phyloP scores from a whole-genome alignment of 2,797 vertebrate genomes.

The Moxostoma hubbsi region DNA sequence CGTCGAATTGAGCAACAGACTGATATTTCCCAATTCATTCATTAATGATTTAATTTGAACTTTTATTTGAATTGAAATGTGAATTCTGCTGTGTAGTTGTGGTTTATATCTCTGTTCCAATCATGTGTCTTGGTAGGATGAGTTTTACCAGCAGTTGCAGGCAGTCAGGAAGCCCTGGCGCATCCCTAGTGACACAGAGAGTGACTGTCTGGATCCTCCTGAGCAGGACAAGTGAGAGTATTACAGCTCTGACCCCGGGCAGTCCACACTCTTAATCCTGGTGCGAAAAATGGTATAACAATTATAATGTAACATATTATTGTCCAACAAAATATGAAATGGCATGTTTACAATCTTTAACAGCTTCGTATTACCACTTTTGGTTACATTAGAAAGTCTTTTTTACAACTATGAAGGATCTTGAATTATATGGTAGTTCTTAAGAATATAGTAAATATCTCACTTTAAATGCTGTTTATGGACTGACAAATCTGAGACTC shows the following conservation, averaged over 20 bases:
- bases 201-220: conserved; percentile 76
- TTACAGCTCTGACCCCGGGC: background rate
- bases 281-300: background rate
- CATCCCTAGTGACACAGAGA: conserved; percentile 91
- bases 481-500: conserved; percentile 11
- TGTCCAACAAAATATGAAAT: background rate
- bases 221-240: conserved; percentile 91
- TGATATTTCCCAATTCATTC: too few species aligned
- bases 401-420: background rate
- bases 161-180: conserved; percentile 92
- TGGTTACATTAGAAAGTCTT: background rate
- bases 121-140: conserved; percentile 80
- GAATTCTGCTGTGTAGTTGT: background rate
- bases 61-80: too few species aligned
- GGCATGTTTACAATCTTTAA: background rate
- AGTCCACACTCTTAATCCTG: background rate
- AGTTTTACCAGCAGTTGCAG: conserved; percentile 95
- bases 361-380: background rate
- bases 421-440: conserved; percentile 8
- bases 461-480: conserved; percentile 24
- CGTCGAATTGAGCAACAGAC: too few species aligned
- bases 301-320: background rate
- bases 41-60: too few species aligned
- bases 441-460: background rate
- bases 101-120: background rate